Base-by-base conservation (phyloP, 2,113 vertebrate genomes). In the Egretta garzetta region DNA sequence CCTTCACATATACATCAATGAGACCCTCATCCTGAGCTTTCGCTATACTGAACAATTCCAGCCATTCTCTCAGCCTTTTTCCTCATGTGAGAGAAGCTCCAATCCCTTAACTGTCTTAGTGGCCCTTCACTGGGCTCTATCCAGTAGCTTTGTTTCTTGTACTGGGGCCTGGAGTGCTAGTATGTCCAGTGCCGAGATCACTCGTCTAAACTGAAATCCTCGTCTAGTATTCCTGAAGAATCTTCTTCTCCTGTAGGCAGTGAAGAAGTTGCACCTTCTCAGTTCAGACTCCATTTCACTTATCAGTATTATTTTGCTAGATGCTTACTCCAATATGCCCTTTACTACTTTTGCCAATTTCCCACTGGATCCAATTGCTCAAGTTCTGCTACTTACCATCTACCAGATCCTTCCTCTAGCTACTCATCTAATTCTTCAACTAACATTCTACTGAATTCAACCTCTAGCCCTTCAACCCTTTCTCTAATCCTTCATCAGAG, bases 401-500 rank as follows among this genome's bases (percentile, higher is more conserved):
- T 32, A 52, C 74, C 68, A 75, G 55, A 93, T 62, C 90, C 70
- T 28, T 96, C 94, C 87, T 96, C 80, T 50, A 92, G 50, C 23
- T 90, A 67, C 67, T 96, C 80, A 50, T 67, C 73, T 71, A 81
- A 93, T 37, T 83, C 39, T 73, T 56, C 82, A 92, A 39, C 58
- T 79, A 93, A 59, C 47, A 12, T 80, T 85, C 81, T 93, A 27
- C 84, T 82, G 86, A 92, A 96, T 28, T 88, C 28, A 73, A 39
- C 50, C 47, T 90, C 93, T 53, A 96, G n/a, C 49, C 95, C 95
- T 96, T 94, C 89, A 86, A 50, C 41, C 14, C 37, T 43, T 79
- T 82, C 37, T 76, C 91, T 87, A 63, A 88, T 71, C 73, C 88
- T 85, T 92, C 88, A 89, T 80, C 71, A 94, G 35, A 79, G 60